Evolutionary conservation across 1,140 invertebrate species (phyloP).

Genomic region (Drosophila asahinai): DNA sequence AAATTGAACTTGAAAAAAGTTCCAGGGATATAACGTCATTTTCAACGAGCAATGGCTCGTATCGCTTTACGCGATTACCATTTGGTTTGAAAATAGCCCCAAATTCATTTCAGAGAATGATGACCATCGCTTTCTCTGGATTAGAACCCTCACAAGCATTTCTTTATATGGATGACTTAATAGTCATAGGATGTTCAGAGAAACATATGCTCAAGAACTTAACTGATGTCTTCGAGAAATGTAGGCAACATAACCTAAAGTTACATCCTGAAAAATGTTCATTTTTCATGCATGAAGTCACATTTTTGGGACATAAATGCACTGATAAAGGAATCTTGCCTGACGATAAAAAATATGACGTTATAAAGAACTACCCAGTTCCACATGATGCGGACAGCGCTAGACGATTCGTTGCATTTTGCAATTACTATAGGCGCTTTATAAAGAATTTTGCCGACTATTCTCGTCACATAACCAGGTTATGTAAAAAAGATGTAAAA

Average conservation of each 20-base stretch:
- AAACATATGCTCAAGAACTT: slow-evolving; percentile 1
- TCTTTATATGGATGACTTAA: slow-evolving; percentile 6
- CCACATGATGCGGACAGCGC: too few species aligned
- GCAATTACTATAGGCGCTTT: neutral
- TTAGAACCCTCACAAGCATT: neutral
- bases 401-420: neutral
- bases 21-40: neutral
- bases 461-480: neutral
- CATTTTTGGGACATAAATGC: neutral
- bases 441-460: neutral
- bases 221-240: slow-evolving; percentile 4
- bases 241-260: neutral
- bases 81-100: neutral
- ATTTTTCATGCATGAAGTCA: too few species aligned
- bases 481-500: neutral
- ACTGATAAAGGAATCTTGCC: neutral
- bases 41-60: neutral
- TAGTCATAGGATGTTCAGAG: neutral
- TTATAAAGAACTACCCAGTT: too few species aligned
- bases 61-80: neutral
- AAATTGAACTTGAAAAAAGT: slow-evolving; percentile 4
- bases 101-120: neutral
- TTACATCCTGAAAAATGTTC: neutral
- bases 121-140: slow-evolving; percentile 1
- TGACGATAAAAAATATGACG: neutral